Conservation (phyloP, 2,113 vertebrate genomes). For the Hemichromis elongatus region DNA sequence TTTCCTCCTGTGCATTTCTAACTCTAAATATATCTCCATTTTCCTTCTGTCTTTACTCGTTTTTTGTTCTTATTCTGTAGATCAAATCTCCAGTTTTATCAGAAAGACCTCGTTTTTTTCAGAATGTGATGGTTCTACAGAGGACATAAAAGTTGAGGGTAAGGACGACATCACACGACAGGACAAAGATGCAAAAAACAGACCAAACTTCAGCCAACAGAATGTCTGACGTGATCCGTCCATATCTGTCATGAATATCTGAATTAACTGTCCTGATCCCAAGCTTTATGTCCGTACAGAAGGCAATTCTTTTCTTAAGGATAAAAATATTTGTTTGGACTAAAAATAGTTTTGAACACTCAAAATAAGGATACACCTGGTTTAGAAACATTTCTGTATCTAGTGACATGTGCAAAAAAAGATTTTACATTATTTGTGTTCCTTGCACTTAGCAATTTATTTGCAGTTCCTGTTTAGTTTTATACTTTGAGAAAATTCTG, state of each 20-base stretch:
- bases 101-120: not conserved
- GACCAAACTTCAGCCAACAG: not conserved
- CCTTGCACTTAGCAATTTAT: not conserved
- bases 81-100: not conserved
- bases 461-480: not conserved
- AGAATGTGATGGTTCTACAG: not conserved
- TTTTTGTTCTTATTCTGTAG: accelerated
- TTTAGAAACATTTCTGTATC: not conserved
- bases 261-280: not conserved
- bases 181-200: not conserved
- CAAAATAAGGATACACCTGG: too few species aligned
- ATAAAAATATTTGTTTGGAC: too few species aligned
- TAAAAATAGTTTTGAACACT: too few species aligned
- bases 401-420: not conserved
- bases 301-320: too few species aligned
- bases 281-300: not conserved
- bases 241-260: not conserved
- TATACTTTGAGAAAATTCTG: not conserved
- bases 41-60: not conserved
- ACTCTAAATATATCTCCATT: accelerated
- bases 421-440: not conserved
- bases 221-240: not conserved
- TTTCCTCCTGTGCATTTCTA: not conserved
- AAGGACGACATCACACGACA: not conserved
- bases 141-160: not conserved